Evolutionary conservation across 2,888 invertebrate genomes (phyloP).

Genomic region (Norana najaformis): DNA sequence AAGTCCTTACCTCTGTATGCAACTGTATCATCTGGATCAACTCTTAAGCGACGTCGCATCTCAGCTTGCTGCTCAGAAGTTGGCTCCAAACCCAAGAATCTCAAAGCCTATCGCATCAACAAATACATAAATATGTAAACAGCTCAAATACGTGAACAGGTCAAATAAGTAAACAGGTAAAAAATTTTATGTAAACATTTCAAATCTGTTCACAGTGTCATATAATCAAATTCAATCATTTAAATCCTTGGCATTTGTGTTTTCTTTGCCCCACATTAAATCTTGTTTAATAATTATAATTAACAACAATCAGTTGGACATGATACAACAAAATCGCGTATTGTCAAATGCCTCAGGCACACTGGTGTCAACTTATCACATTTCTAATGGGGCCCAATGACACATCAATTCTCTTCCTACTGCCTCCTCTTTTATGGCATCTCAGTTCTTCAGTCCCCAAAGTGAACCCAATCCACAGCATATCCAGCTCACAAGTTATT

Average conservation of each 20-base stretch:
- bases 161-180: background rate
- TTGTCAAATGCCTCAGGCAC: background rate
- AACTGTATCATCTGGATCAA: background rate
- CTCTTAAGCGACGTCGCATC: constrained; percentile 7
- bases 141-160: background rate
- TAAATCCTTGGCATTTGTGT: background rate
- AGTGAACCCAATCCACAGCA: background rate
- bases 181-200: background rate
- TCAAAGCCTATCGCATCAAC: background rate
- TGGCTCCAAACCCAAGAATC: background rate
- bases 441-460: background rate
- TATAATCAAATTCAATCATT: background rate
- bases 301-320: background rate
- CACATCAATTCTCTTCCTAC: background rate
- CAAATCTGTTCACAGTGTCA: background rate
- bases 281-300: background rate
- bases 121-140: background rate
- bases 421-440: background rate
- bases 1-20: constrained; percentile 6
- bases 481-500: background rate
- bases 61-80: background rate
- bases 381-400: background rate
- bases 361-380: background rate
- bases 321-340: background rate
- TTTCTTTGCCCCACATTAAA: background rate